Evolutionary conservation across 2,888 invertebrate species (phyloP).

Genomic region (Thumatha senex): DNA sequence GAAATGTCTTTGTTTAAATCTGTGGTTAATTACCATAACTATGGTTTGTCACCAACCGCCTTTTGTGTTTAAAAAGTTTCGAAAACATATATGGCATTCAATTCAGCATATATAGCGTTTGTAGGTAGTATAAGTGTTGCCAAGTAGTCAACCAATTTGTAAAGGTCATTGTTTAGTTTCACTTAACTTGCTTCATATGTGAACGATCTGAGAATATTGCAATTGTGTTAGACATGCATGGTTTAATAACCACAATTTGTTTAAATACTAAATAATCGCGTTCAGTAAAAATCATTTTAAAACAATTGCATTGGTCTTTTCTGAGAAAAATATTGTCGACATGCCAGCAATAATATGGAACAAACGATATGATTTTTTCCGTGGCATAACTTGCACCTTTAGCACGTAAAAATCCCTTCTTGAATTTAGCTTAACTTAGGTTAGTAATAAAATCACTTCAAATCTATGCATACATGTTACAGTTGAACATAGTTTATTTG

Average conservation of each 20-base stretch:
- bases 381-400: too few relatives aligned
- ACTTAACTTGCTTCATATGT: conserved; percentile 21
- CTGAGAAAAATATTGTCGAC: not conserved
- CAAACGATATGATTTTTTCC: too few relatives aligned
- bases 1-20: conserved; percentile 12
- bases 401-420: too few relatives aligned
- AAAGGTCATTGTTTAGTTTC: conserved; percentile 27
- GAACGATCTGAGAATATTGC: conserved; percentile 25
- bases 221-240: conserved; percentile 28
- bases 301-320: not conserved
- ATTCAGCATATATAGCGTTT: conserved; percentile 4
- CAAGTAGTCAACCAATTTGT: conserved; percentile 20
- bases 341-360: too few relatives aligned
- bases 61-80: conserved; percentile 18
- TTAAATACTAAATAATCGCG: not conserved
- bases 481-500: too few relatives aligned
- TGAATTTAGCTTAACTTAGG: too few relatives aligned
- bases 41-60: conserved; percentile 10
- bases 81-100: conserved; percentile 12
- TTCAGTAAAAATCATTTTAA: not conserved
- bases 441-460: too few relatives aligned
- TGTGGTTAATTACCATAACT: conserved; percentile 15
- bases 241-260: conserved; percentile 13
- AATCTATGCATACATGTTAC: too few relatives aligned
- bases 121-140: conserved; percentile 24